Percentiles rank a stretch among this genome's conserved stretches.
Evolutionary conservation across 2,888 invertebrate species (phyloP).

Genomic region (Ornithoptera priamus): DNA sequence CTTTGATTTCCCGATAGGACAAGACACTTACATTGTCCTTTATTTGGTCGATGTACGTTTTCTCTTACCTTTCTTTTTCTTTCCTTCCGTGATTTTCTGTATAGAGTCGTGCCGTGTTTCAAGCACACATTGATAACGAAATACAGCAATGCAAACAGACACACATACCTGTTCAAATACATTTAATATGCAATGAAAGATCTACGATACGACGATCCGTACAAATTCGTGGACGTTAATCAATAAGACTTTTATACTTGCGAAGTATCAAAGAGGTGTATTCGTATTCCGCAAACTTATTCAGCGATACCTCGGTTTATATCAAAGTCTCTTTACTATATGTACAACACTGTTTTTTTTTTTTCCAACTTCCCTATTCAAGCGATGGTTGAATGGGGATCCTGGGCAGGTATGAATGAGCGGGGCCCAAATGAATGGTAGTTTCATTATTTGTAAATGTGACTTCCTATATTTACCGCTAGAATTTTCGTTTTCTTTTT

Average conservation of each 20-base stretch:
- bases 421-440: constrained; percentile 31
- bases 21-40: no score
- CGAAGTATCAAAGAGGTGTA: constrained; percentile 64
- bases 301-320: constrained; percentile 44
- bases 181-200: constrained; percentile 11
- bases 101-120: no score
- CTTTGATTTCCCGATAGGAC: no score
- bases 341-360: constrained; percentile 48
- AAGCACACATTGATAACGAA: no score
- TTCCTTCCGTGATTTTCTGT: no score
- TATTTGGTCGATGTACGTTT: no score
- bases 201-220: not conserved
- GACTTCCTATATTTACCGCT: constrained; percentile 23
- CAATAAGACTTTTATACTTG: constrained; percentile 67
- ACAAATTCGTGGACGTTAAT: constrained; percentile 61
- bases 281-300: constrained; percentile 59
- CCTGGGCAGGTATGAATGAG: constrained; percentile 34
- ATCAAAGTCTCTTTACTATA: constrained; percentile 44
- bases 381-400: constrained; percentile 44
- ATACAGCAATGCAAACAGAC: no score
- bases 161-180: constrained; percentile 1
- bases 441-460: constrained; percentile 33
- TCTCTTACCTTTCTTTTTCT: no score
- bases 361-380: constrained; percentile 44
- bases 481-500: not conserved